phyloP scores from a whole-genome alignment of 2,113 vertebrate genomes.

The Ellobius talpinus region DNA sequence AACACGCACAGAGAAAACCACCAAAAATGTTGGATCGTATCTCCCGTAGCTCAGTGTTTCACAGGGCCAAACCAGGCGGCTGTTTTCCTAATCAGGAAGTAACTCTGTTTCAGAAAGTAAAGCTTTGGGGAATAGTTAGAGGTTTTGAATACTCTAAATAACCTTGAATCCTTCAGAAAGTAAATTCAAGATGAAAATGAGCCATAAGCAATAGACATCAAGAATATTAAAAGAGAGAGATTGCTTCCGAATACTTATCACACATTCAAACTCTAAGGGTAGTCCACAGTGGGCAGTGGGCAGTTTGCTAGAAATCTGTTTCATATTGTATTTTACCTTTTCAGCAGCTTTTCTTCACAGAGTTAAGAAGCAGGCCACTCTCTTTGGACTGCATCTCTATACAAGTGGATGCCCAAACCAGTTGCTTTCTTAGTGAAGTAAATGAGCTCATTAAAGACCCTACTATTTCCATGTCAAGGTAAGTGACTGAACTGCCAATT shows the following conservation, averaged over 20 bases:
- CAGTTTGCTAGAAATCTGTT: background rate
- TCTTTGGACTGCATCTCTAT: slow-evolving; percentile 21
- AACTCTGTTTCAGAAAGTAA: slow-evolving; percentile 63
- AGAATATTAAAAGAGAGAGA: slow-evolving; percentile 29
- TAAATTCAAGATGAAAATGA: slow-evolving; percentile 72
- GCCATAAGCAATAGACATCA: slow-evolving; percentile 63
- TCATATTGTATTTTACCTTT: background rate
- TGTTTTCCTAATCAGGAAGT: slow-evolving; percentile 68
- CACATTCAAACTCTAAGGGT: background rate
- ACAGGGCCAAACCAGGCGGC: background rate
- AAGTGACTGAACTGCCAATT: slow-evolving; percentile 52
- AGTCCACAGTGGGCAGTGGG: background rate
- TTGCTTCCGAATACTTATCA: slow-evolving; percentile 16
- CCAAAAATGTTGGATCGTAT: slow-evolving; percentile 74
- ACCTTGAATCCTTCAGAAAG: slow-evolving; percentile 60
- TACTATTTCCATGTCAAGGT: slow-evolving; percentile 55
- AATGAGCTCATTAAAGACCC: slow-evolving; percentile 59
- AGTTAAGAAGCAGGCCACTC: background rate
- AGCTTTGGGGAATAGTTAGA: slow-evolving; percentile 69
- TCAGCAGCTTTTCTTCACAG: slow-evolving; percentile 2
- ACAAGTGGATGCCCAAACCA: background rate
- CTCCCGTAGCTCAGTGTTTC: slow-evolving; percentile 23
- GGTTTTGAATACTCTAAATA: slow-evolving; percentile 69
- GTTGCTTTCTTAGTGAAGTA: slow-evolving; percentile 16
- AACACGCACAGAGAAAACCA: slow-evolving; percentile 64